Evolutionary conservation across 2,888 invertebrate species (phyloP).

Genomic region (Automeris io): DNA sequence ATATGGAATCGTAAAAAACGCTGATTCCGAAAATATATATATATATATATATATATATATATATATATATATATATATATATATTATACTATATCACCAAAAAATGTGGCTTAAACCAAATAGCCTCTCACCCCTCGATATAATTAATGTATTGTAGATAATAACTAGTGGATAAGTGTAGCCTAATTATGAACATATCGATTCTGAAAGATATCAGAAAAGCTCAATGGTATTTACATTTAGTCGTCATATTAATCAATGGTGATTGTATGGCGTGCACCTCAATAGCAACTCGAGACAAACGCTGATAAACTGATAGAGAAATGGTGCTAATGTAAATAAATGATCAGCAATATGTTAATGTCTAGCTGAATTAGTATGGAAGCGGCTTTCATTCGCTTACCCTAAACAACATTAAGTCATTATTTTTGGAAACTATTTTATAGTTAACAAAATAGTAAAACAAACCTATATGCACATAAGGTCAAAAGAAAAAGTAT

Average conservation of each 20-base stretch:
- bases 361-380: constrained; percentile 37
- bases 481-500: too few species aligned
- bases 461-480: too few species aligned
- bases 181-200: constrained; percentile 29
- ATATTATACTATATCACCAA: too few species aligned
- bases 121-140: constrained; percentile 27
- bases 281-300: constrained; percentile 57
- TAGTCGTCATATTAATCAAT: constrained; percentile 62
- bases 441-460: too few species aligned
- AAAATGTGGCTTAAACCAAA: too few species aligned
- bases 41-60: too few species aligned
- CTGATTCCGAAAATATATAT: too few species aligned
- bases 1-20: too few species aligned
- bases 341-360: constrained; percentile 69
- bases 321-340: constrained; percentile 75
- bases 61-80: too few species aligned
- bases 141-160: constrained; percentile 22
- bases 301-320: constrained; percentile 71
- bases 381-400: constrained; percentile 29
- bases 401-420: background rate
- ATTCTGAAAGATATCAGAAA: constrained; percentile 10
- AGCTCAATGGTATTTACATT: constrained; percentile 65
- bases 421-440: too few species aligned
- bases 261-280: constrained; percentile 35
- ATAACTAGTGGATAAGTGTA: constrained; percentile 20